Evolutionary conservation across 2,888 invertebrate genomes (phyloP).

Genomic region (Opisthograptis luteolata): DNA sequence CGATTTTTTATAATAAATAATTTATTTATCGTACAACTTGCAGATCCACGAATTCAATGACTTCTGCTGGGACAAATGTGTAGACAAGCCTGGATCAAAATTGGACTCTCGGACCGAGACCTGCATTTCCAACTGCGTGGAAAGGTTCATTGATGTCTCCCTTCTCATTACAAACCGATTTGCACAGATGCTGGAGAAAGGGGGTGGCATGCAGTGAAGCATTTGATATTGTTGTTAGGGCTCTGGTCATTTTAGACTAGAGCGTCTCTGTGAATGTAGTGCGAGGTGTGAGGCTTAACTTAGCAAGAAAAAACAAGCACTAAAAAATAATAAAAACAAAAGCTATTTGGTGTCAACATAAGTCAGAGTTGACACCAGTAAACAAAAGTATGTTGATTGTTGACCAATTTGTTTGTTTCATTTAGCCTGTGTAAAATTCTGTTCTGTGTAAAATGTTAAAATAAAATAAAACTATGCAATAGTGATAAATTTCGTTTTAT

Average conservation of each 20-base stretch:
- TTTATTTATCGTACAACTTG: conserved; percentile 41
- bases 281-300: too few relatives aligned
- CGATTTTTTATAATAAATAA: too few relatives aligned
- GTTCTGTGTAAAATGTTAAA: conserved; percentile 1
- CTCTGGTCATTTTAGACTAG: conserved; percentile 1
- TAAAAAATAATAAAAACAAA: too few relatives aligned
- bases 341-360: too few relatives aligned
- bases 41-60: conserved; percentile 97
- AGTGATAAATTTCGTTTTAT: conserved; percentile 22
- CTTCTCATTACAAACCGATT: conserved; percentile 94
- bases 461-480: conserved; percentile 7
- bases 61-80: conserved; percentile 98
- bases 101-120: conserved; percentile 95
- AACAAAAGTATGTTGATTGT: too few relatives aligned
- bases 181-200: conserved; percentile 92
- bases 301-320: too few relatives aligned
- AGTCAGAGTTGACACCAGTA: too few relatives aligned
- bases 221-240: not conserved
- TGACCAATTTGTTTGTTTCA: too few relatives aligned
- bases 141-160: conserved; percentile 97
- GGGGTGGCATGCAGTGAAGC: conserved; percentile 81
- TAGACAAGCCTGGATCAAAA: conserved; percentile 95
- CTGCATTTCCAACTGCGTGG: conserved; percentile 96
- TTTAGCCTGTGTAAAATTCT: not conserved
- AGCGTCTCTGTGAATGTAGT: conserved; percentile 3